Evolutionary conservation across 2,113 vertebrate genomes (phyloP).

Genomic region (Microtus oregoni): DNA sequence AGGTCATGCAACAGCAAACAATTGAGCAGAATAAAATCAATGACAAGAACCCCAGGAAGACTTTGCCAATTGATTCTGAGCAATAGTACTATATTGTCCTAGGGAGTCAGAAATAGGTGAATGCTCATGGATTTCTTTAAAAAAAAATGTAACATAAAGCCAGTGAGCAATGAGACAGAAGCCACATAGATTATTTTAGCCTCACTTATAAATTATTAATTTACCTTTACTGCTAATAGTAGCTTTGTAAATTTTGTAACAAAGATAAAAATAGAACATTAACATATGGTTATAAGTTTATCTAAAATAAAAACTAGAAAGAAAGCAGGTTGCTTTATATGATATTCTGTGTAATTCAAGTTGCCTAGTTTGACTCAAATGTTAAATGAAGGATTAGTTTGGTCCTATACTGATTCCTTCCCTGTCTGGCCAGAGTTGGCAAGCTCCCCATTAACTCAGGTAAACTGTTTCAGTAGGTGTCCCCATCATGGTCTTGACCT

Average conservation of each 20-base stretch:
- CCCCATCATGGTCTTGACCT: too few species aligned
- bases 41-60: conserved; percentile 23
- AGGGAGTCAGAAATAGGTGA: conserved; percentile 29
- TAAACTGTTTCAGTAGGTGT: too few species aligned
- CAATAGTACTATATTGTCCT: conserved; percentile 35
- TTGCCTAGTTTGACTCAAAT: background rate
- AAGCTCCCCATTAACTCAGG: too few species aligned
- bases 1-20: conserved; percentile 45
- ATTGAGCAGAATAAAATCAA: conserved; percentile 62
- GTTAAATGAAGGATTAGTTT: background rate
- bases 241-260: conserved; percentile 6
- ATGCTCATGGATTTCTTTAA: conserved; percentile 3
- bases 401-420: too few species aligned
- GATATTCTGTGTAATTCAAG: background rate
- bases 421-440: too few species aligned
- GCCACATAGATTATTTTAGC: background rate
- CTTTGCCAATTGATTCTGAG: conserved; percentile 6
- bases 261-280: background rate
- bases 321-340: background rate
- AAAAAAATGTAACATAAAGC: conserved; percentile 10
- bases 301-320: background rate
- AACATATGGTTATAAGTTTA: background rate
- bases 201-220: background rate
- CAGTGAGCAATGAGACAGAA: background rate
- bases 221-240: background rate